A percentile compares a stretch with the other conserved stretches of the same genome.
Conservation (phyloP, 1,140 invertebrate genomes). For the Bombus balteatus region DNA sequence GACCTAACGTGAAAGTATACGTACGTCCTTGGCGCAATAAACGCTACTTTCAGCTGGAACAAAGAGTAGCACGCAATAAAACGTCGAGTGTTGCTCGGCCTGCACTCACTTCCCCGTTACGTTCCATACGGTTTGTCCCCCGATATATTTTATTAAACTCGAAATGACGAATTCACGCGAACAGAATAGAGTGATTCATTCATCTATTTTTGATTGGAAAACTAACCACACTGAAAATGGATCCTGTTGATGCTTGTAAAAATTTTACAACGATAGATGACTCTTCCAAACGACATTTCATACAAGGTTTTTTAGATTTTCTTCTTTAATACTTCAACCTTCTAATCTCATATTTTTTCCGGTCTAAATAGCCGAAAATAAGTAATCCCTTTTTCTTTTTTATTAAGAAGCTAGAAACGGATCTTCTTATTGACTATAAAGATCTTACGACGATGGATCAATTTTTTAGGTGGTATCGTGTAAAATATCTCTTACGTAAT, state of each 20-base stretch:
- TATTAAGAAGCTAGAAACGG: too few species aligned
- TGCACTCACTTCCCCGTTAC: slow-evolving; percentile 25
- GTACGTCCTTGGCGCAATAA: slow-evolving; percentile 41
- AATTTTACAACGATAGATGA: not conserved
- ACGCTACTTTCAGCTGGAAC: slow-evolving; percentile 36
- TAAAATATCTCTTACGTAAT: not conserved
- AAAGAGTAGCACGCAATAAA: slow-evolving; percentile 41
- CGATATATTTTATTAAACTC: slow-evolving; percentile 5
- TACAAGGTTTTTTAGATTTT: not conserved
- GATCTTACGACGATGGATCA: not conserved
- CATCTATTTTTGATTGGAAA: not conserved
- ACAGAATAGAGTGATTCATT: not conserved
- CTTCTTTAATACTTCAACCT: too few species aligned
- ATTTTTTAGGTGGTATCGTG: not conserved
- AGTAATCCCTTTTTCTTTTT: not conserved
- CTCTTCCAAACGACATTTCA: not conserved
- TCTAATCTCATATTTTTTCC: not conserved
- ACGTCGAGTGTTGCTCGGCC: not conserved
- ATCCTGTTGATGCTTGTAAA: not conserved
- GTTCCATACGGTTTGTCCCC: not conserved
- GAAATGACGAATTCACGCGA: not conserved
- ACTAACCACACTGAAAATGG: not conserved
- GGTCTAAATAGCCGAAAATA: not conserved
- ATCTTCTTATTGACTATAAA: too few species aligned
- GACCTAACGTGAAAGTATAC: slow-evolving; percentile 38